Evolutionary conservation across 2,888 invertebrate species (phyloP), one percentile per base, ranked within the genome.

Genomic region (Tribolium freemani): DNA sequence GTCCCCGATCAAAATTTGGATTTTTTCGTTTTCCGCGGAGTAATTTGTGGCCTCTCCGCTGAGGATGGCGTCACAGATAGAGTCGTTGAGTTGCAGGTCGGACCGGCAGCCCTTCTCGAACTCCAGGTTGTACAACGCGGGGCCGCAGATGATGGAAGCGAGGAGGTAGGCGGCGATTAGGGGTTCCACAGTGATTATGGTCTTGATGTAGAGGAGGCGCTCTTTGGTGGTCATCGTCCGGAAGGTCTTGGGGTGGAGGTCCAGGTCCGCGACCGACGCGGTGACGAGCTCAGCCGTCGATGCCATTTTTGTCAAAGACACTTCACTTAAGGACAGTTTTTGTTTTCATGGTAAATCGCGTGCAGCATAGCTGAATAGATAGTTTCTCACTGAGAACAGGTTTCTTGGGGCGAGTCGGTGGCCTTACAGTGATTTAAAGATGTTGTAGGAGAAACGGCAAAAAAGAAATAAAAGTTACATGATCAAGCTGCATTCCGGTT

Each of bases 101-200:
- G 87, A 87, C 26, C 88, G 87, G 77, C 90, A 90, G 10, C 89
- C 88, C 81, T 90, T 90, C 77, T 90, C 90, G 77, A 89, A 84
- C 75, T 90, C 89, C 0, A 91, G 81, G 75, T 88, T 88, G 63
- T 87, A 86, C 1, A 90, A 84, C 5, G 90, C 88, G 1, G 90
- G 83, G 31, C 72, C 75, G 53, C 83, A 83, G 10, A 87, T 72
- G 11, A 81, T 77, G 5, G 82, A 77, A 2, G 84, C 81, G 72
- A 84, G 79, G 6, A 85, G 66, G 68, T 85, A 86, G 4, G 82
- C 80, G 0, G 79, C 83, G 46, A 86, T 73, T 10, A 86, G 61
- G 6, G 86, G 86, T 72, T 86, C 86, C 9, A 86, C 83, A 2
- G 86, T 86, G 58, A 86, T 80, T 53, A 86, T 78, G 74, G 84